Evolutionary conservation across 2,888 invertebrate genomes (phyloP), one percentile per base, ranked within the genome.

Genomic region (Hypena proboscidalis): DNA sequence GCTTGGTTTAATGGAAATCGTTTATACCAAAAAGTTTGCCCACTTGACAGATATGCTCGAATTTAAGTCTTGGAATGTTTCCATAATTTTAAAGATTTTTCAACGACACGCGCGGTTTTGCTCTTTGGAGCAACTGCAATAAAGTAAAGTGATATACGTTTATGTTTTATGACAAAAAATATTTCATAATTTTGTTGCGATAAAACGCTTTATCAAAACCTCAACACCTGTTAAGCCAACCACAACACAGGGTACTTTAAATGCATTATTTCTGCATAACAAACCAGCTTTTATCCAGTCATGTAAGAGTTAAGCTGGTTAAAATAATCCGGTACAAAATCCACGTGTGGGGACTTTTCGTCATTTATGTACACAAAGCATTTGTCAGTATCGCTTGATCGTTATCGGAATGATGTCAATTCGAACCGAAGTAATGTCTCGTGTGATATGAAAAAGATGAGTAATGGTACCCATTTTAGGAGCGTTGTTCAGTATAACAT

Each of bases 361-460:
- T 25, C 11, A 26, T 22, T 30, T 22, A 22, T 8, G 7, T 29
- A 15, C 11, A 49, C 17, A 37, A 3, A 44, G 33, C 38, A 51
- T 56, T 47, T 39, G 22, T 47, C 57, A 42, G 29, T 57, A 57
- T 51, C 37, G 29, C 31, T 32, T 31, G 45, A 50, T 56, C 33
- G 29, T 44, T 48, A 58, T 55, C 43, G 7, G 22, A 32, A 35
- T 32, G 15, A 43, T 42, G 36, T 54, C 45, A 43, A 54, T 50
- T 48, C 44, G 25, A 41, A 47, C 13, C 22, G 35, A 29, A 30
- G 40, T 43, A 39, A 38, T 51, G 29, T 29, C 17, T 34, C 38
- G 27, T 19, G 35, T 34, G 48, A 46, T 46, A 51, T 51, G 35
- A 55, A 58, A 54, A 62, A 41, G 5, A 44, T 45, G 50, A 58